Base-by-base conservation (phyloP, 1,140 invertebrate genomes). In the Atopsyche davidsoni region DNA sequence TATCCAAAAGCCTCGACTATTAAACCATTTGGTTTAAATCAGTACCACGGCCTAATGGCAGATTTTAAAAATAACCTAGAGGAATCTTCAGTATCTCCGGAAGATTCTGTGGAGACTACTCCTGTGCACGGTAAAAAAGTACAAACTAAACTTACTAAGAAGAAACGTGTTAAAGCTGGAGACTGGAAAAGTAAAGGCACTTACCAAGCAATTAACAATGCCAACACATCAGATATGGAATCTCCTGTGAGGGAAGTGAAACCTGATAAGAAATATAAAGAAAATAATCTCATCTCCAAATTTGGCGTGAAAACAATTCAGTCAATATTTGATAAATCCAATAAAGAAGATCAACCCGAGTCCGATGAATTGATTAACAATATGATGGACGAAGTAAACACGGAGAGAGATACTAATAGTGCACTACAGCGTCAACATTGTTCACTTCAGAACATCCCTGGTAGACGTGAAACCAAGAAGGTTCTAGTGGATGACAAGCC, bases 131-230 rank as follows among this genome's bases (percentile, higher is more conserved):
- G 60, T 31, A 60, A 64, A 0, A 60, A 63, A 4, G 51, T 53
- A 19, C 52, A 49, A 45, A 11, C 14, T 18, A 59, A 13, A 48
- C 6, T 42, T 3, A 58, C 58, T 35, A 68, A 67, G 49, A 72
- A 72, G 58, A 70, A 68, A 44, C 62, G 67, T n/a, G 31, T 47
- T 16, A 69, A 69, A 38, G 66, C 64, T 2, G 31, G 66, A 61
- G 70, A 72, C 52, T 72, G 69, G 70, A 64, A 68, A 22, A 69
- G 65, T 31, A 73, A 71, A 57, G 70, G 68, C 0, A 62, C 66
- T 16, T 72, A 70, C 38, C 55, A 52, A 44, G 55, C 55, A 2
- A 59, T 57, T 6, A 48, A 47, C 31, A 52, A 44, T 39, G 46
- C 28, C 1, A 55, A 55, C 24, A 49, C 52, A 18, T 55, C 52